Base-by-base conservation (phyloP, 2,888 invertebrate genomes). In the Xanthostigma xanthostigma region DNA sequence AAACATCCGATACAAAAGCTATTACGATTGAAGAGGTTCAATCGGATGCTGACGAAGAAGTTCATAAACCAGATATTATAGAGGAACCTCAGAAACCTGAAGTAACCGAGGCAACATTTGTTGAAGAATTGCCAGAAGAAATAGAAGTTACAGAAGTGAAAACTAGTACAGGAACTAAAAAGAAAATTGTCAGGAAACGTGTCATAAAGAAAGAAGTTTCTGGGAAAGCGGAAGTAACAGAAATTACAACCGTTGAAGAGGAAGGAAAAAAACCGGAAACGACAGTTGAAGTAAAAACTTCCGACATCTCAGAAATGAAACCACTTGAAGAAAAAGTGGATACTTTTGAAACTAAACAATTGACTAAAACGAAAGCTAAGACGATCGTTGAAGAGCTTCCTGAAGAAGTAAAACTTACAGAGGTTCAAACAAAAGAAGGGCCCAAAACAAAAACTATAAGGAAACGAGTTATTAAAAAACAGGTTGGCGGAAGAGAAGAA, bases 111-210 rank as follows among this genome's bases (percentile, higher is more conserved):
- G 69, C 65, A 64, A 54, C 57, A 51, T 54, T 51, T 10, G 27
- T 44, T 11, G 58, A 57, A 50, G 56, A 67, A 50, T 53, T 65
- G 3, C 65, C 67, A 3, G 64, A 64, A 53, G 61, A 69, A 45
- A 56, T 56, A 10, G 53, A 53, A 51, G 54, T 58, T 1, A 48
- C 55, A 36, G 56, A 60, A 41, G 51, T 54, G 9, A 46, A 47
- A 14, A 57, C 56, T 11, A 59, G 62, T 33, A 57, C 64, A 39
- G 64, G 63, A 56, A 54, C 57, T 8, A 59, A 55, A 46, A 60
- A 58, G 45, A 57, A 57, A 53, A 53, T 60, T 9, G 54, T 59
- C n/a, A 60, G 60, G 41, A 62, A 62, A 48, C 59, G 60, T 17
- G 55, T 54, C 1, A 59, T 63, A 17, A 62, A 61, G 49, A 60